Conservation (phyloP, 2,888 invertebrate species). For the Epistrophe grossulariae region DNA sequence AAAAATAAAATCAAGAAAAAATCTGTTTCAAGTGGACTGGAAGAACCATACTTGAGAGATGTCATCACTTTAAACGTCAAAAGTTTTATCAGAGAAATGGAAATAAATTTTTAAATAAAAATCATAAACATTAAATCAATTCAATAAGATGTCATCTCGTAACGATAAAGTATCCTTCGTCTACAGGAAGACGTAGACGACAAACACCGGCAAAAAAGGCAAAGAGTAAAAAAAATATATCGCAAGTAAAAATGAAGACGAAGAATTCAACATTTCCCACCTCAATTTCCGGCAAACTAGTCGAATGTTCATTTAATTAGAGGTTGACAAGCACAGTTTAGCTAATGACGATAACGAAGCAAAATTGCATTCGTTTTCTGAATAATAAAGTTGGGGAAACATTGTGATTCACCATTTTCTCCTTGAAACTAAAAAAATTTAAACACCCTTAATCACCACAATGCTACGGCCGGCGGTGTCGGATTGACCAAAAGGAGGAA, state of each 20-base stretch:
- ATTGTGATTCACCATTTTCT: constrained; percentile 19
- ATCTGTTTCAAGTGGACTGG: constrained; percentile 4
- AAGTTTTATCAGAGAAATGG: constrained; percentile 37
- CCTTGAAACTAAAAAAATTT: neutral
- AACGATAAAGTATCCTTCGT: constrained; percentile 41
- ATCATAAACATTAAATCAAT: constrained; percentile 39
- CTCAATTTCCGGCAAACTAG: constrained; percentile 45
- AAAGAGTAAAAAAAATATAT: constrained; percentile 14
- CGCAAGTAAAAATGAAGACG: neutral
- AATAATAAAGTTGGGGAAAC: constrained; percentile 51
- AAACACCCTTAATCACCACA: neutral
- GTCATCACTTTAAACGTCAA: constrained; percentile 36
- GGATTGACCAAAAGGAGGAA: neutral
- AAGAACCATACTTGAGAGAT: constrained; percentile 16
- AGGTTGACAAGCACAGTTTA: constrained; percentile 10
- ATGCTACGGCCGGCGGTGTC: neutral
- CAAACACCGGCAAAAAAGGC: neutral
- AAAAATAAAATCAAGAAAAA: neutral
- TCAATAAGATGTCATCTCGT: constrained; percentile 50
- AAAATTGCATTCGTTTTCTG: constrained; percentile 66
- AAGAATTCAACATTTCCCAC: constrained; percentile 48
- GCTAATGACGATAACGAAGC: constrained; percentile 60
- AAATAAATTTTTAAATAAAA: constrained; percentile 23
- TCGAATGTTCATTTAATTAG: constrained; percentile 38
- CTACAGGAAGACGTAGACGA: neutral